Evolutionary conservation across 2,888 invertebrate species (phyloP), one percentile per base, ranked within the genome.

Genomic region (Brassicogethes aeneus): DNA sequence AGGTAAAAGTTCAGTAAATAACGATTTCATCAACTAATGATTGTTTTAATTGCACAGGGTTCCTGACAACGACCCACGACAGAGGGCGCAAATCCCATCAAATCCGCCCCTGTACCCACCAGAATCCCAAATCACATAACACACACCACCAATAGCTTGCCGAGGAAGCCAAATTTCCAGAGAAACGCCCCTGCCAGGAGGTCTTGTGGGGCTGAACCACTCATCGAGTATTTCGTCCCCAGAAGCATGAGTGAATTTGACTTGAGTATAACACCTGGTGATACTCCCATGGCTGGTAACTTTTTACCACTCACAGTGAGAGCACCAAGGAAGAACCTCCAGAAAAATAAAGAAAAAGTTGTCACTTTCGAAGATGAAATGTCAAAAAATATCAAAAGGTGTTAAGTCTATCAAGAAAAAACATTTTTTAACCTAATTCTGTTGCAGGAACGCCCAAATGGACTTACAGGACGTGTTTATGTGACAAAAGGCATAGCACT

Each of bases 161-260:
- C 75, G 1, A 64, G 75, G 15, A 73, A 71, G 50, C 69, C 68
- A 39, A 68, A 72, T 50, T 85, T 85, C 56, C 78, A 79, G 48
- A 72, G 84, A 31, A 79, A 79, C 46, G 74, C 78, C 10, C 80
- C 82, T 1, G 73, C 76, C 16, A 72, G 84, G 14, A 71, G 81
- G 35, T 82, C 81, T 32, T 32, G 32, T 32, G 32, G 69, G 54
- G 72, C 74, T 39, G 81, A 80, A 53, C 76, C 77, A 35, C 75
- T 82, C 47, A 72, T 85, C 42, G 88, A 88, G 61, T 88, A 88
- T 65, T 88, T 87, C 63, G 86, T 88, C 46, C 88, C 88, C 45
- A 74, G 88, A 43, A 86, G 86, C 65, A 76, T 87, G 42, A 87
- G 87, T 66, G 88, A 87, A 62, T 88, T 88, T 59, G 85, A 88